Conservation (phyloP, 2,888 invertebrate species). For the Dasypogon diadema region DNA sequence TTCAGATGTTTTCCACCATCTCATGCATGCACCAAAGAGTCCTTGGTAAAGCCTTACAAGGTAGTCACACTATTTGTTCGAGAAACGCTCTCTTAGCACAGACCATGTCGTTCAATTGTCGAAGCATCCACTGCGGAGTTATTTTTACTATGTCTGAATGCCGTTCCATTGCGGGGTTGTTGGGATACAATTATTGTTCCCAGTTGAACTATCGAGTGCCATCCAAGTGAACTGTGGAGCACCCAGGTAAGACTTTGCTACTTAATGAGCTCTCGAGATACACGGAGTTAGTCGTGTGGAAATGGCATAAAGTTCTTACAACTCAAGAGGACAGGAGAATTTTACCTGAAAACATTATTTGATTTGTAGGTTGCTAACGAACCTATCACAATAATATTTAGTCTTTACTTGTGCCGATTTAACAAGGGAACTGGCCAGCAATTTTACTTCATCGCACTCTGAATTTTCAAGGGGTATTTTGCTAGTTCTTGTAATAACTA, state of each 20-base stretch:
- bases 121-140: not conserved
- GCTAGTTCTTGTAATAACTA: not conserved
- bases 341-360: not conserved
- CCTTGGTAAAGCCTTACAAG: constrained; percentile 16
- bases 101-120: constrained; percentile 25
- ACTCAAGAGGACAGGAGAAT: not conserved
- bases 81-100: not conserved
- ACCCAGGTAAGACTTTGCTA: not conserved
- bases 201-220: constrained; percentile 38
- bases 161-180: constrained; percentile 16
- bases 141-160: not conserved
- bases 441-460: not conserved
- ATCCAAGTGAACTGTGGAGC: constrained; percentile 8
- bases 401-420: too few relatives aligned
- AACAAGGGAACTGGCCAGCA: not conserved
- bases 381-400: too few relatives aligned
- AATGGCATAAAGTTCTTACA: not conserved
- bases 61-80: constrained; percentile 21
- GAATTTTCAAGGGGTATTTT: not conserved
- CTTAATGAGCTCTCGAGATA: constrained; percentile 30
- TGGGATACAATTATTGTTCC: constrained; percentile 46
- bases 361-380: too few relatives aligned
- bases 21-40: constrained; percentile 19
- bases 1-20: constrained; percentile 45
- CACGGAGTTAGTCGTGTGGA: constrained; percentile 37